Evolutionary conservation across 2,797 vertebrate species (phyloP), one percentile per base, ranked within the genome.

Genomic region (Gymnodraco acuticeps): DNA sequence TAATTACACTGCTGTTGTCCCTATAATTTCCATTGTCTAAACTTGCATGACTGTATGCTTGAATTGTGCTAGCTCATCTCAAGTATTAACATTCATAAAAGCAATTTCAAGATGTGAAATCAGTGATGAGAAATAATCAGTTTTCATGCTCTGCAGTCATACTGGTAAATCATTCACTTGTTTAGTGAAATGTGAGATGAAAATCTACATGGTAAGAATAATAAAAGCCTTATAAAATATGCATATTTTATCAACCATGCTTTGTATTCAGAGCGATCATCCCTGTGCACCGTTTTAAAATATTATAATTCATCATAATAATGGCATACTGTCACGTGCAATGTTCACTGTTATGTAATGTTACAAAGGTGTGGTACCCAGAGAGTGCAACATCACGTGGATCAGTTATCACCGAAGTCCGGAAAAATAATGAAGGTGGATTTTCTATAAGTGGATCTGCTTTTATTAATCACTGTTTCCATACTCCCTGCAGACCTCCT

Each of bases 391-490:
- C 14, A 59, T 51, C 73, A 42, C 13, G 0, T 47, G 70, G 42
- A 85, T 71, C 58, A 61, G 51, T 77, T 70, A 65, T 82, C 62
- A 72, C 41, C 69, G 58, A 83, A 66, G 70, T 75, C 63, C 60
- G 52, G 56, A 76, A 77, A 75, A 81, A 84, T 83, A 87, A 89
- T 83, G 59, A 88, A 62, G 63, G 82, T 70, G 59, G 45, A 69
- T 88, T 87, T 83, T 82, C 65, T 78, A 47, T 83, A 85, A 92
- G 81, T 81, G 76, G 74, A 83, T 85, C 72, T 74, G 53, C 80
- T 91, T 68, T 87, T 87, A 83, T 80, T 92, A 87, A 92, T 92
- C 71, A 86, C 48, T 68, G 74, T 89, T 83, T 89, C 89, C 71
- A 72, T 79, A 72, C 74, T 88, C 82, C 73, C 84, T 68, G 67